Percentiles rank a stretch among this genome's conserved stretches.
Conservation (phyloP, 2,797 vertebrate genomes). For the Tokudaia muenninki region DNA sequence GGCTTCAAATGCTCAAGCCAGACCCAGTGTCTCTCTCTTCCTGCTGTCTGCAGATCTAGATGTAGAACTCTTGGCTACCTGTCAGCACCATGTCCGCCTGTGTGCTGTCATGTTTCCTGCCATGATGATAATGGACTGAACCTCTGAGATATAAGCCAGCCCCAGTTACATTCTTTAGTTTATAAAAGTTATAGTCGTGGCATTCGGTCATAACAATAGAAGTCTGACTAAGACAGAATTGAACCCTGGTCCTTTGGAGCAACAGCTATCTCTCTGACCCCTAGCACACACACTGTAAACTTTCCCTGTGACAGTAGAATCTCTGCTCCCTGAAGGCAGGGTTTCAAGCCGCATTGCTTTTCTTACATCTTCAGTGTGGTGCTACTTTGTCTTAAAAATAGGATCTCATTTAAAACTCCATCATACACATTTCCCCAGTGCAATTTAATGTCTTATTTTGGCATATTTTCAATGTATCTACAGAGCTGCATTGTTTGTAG, state of each 20-base stretch:
- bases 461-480: neutral
- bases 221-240: neutral
- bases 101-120: neutral
- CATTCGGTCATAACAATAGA: neutral
- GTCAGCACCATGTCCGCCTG: neutral
- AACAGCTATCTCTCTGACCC: neutral
- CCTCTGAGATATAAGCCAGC: neutral
- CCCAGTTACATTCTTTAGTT: neutral
- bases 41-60: neutral
- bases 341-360: neutral
- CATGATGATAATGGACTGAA: neutral
- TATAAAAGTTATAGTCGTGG: neutral
- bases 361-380: neutral
- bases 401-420: neutral
- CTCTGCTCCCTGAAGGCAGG: neutral
- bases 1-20: neutral
- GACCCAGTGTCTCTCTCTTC: neutral
- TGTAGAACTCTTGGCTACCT: neutral
- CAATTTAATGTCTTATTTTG: slow-evolving; percentile 5
- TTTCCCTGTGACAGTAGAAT: neutral
- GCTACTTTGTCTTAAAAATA: neutral
- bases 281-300: neutral
- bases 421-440: neutral
- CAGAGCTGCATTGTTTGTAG: neutral
- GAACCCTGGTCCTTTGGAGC: neutral